Evolutionary conservation across 1,140 invertebrate species (phyloP).

Genomic region (Lordiphosa mommai): DNA sequence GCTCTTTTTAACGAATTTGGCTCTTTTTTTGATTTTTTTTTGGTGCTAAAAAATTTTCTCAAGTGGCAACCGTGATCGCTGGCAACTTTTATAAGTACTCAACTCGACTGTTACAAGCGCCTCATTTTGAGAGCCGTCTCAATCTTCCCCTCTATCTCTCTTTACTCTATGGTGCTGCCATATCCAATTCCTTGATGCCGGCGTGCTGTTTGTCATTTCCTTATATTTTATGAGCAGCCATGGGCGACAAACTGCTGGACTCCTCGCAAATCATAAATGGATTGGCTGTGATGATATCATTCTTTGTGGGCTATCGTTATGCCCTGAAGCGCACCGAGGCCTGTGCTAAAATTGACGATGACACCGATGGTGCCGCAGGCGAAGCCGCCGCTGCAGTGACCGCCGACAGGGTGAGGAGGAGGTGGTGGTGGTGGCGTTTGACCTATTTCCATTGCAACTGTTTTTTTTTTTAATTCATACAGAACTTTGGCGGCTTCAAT

Average conservation of each 20-base stretch:
- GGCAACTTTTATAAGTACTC: too few species aligned
- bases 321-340: conserved; percentile 61
- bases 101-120: too few species aligned
- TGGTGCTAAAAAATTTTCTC: too few species aligned
- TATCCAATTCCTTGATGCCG: too few species aligned
- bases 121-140: too few species aligned
- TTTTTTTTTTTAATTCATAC: background rate
- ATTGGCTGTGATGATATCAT: conserved; percentile 75
- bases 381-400: conserved; percentile 28
- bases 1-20: too few species aligned
- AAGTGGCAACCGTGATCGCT: too few species aligned
- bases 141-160: too few species aligned
- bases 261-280: conserved; percentile 77
- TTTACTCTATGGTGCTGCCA: too few species aligned
- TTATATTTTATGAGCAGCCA: too few species aligned
- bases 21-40: too few species aligned
- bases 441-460: background rate
- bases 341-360: conserved; percentile 37
- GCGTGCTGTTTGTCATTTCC: too few species aligned
- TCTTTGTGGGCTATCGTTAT: conserved; percentile 78
- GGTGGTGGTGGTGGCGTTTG: background rate
- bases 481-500: conserved; percentile 66
- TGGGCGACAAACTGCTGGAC: conserved; percentile 74
- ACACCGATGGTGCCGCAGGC: conserved; percentile 8
- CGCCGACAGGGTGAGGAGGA: conserved; percentile 40